phyloP scores from a whole-genome alignment of 2,113 vertebrate genomes.

The Lucifuga dentata region DNA sequence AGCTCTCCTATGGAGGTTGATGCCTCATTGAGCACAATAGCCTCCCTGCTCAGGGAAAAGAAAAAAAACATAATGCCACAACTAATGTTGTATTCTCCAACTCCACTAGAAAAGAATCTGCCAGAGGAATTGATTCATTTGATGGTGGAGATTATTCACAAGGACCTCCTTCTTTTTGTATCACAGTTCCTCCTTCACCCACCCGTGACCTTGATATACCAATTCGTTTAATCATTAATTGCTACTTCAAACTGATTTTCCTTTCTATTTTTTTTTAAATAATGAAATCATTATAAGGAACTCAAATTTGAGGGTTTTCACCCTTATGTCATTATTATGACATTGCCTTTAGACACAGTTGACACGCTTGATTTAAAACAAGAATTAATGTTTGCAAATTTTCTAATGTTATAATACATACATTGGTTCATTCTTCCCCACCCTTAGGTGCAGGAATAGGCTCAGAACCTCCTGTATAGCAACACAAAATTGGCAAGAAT shows the following conservation, averaged over 20 bases:
- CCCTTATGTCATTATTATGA: too few relatives aligned
- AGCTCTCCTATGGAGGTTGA: constrained; percentile 36
- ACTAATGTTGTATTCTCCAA: constrained; percentile 37
- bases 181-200: neutral
- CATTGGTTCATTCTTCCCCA: too few relatives aligned
- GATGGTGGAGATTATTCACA: constrained; percentile 53
- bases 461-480: too few relatives aligned
- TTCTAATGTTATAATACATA: too few relatives aligned
- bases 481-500: too few relatives aligned
- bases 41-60: constrained; percentile 33
- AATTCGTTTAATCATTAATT: constrained; percentile 18
- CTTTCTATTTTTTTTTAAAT: neutral
- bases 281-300: neutral
- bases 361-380: too few relatives aligned
- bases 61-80: neutral
- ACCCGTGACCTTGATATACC: constrained; percentile 22
- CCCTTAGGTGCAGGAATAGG: too few relatives aligned
- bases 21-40: constrained; percentile 62
- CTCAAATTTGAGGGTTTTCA: neutral
- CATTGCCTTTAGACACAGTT: too few relatives aligned
- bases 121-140: constrained; percentile 16
- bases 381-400: too few relatives aligned
- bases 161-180: constrained; percentile 34
- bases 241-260: constrained; percentile 7
- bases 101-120: constrained; percentile 3